phyloP scores from a whole-genome alignment of 2,113 vertebrate genomes.

The Capreolus pygargus region DNA sequence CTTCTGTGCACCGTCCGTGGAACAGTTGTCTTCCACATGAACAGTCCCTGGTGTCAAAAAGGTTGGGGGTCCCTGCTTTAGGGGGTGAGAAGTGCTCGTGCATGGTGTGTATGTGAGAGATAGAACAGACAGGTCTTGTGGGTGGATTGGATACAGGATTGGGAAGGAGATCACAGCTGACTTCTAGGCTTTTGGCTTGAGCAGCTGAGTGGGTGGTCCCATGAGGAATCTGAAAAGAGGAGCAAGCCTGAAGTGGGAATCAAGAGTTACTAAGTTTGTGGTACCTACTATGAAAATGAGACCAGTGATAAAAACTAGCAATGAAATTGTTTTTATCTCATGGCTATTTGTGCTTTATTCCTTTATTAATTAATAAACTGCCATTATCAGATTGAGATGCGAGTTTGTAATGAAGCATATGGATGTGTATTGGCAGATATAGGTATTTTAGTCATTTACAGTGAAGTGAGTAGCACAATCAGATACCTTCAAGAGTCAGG shows the following conservation, averaged over 20 bases:
- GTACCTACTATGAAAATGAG: neutral
- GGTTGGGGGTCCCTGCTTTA: neutral
- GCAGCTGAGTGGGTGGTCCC: neutral
- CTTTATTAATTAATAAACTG: neutral
- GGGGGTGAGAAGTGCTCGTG: neutral
- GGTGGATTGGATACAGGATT: neutral
- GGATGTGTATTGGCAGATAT: neutral
- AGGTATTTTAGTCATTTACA: neutral
- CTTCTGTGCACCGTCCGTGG: accelerated
- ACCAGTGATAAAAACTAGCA: neutral
- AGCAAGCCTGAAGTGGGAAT: neutral
- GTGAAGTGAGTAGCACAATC: neutral
- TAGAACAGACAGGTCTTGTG: neutral
- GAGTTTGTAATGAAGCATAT: neutral
- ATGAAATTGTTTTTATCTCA: neutral
- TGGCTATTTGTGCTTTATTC: neutral
- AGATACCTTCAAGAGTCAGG: neutral
- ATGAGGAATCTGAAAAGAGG: neutral
- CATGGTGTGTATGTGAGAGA: neutral
- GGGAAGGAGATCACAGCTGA: neutral
- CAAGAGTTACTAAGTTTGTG: neutral
- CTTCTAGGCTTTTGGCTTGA: neutral
- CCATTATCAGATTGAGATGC: neutral
- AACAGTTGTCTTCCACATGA: neutral
- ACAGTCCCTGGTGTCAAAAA: neutral